Base-by-base conservation (phyloP, 2,113 vertebrate genomes). In the Panthera leo region DNA sequence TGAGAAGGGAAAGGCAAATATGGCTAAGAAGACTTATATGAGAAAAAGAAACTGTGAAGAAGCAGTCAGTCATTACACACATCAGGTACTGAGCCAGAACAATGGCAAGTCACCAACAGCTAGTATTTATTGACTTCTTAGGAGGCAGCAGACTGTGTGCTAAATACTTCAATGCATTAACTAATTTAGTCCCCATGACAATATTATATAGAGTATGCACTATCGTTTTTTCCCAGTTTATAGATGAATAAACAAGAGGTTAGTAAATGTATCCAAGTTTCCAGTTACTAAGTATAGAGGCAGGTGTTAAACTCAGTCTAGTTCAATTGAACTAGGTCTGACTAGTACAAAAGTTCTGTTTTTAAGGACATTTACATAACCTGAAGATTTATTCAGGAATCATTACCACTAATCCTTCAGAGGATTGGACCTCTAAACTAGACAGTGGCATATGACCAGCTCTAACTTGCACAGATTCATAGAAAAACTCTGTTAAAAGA, bases 321-420 rank as follows among this genome's bases (percentile, higher is more conserved):
- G 27, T 76, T 29, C 73, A 48, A 31, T 14, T 76, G 73, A 48
- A 29, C 25, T 7, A 48, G 48, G 7, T 67, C 48, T 84, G 9
- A 79, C 8, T 31, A 85, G 25, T 16, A 87, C 25, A 10, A 61
- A 95, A 80, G 58, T 61, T 65, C 80, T 70, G 8, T 48, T 94
- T 85, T 88, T 82, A 79, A 96, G 45, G 18, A 88, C 76, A 36
- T 61, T 91, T 55, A 51, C 85, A 45, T 94, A 92, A 90, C 18
- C 58, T 93, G 71, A 95, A 95, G 27, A 76, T 55, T 68, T 91
- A 14, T 61, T 91, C 61, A 90, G 84, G 42, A 90, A 48, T 90
- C 39, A 76, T 3, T 65, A 76, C 51, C 18, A 31, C 31, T 73
- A 91, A 80, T 91, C 15, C 71, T 53, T 90, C 75, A 94, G 70